Conservation (phyloP, 2,797 vertebrate species). For the Tolypeutes matacus region DNA sequence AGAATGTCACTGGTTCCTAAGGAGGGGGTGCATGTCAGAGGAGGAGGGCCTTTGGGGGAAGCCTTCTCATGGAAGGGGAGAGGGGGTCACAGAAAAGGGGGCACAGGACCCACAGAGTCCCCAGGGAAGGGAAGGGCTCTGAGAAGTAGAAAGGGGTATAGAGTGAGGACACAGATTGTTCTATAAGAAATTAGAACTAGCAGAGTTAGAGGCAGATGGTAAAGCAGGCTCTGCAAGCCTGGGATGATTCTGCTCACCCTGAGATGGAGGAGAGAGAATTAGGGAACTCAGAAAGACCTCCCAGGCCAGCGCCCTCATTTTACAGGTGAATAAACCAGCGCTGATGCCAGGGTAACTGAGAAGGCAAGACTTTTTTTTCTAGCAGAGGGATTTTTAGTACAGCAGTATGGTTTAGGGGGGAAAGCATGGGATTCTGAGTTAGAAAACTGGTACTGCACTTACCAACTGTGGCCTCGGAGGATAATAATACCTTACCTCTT, state of each 20-base stretch:
- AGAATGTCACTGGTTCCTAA: slow-evolving; percentile 70
- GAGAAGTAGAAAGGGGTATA: not conserved
- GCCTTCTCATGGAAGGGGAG: not conserved
- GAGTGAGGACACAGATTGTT: not conserved
- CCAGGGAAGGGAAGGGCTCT: not conserved
- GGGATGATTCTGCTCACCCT: not conserved
- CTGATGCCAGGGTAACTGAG: not conserved
- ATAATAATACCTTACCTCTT: not conserved
- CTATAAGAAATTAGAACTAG: not conserved
- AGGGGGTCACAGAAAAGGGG: not conserved
- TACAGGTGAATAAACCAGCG: not conserved
- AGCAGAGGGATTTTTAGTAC: not conserved
- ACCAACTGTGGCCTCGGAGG: not conserved
- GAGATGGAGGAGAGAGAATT: not conserved
- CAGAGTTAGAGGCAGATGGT: not conserved
- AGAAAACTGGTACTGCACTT: not conserved
- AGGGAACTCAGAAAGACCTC: not conserved
- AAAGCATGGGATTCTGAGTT: not conserved
- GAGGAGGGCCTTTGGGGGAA: not conserved
- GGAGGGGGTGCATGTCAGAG: slow-evolving; percentile 53
- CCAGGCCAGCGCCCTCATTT: not conserved
- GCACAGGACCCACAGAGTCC: not conserved
- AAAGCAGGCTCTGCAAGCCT: not conserved
- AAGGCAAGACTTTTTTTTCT: not conserved
- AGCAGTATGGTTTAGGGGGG: not conserved